Evolutionary conservation across 2,888 invertebrate species (phyloP).

Genomic region (Aquatica leii): DNA sequence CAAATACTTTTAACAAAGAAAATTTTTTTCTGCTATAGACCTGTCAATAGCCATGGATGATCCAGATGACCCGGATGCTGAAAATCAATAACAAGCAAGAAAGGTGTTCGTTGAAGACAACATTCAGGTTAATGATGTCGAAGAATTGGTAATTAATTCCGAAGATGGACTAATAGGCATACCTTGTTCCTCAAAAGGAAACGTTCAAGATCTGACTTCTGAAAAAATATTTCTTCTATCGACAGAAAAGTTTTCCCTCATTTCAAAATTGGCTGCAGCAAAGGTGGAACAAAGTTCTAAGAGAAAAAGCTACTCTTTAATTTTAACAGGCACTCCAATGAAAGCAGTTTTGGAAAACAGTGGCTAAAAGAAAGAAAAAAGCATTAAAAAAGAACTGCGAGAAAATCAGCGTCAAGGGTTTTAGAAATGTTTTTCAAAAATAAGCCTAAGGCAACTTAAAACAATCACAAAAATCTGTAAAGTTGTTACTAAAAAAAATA

Average conservation of each 20-base stretch:
- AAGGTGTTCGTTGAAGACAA: neutral
- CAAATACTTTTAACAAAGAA: neutral
- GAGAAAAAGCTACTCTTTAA: neutral
- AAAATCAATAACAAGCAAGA: neutral
- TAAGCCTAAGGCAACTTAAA: neutral
- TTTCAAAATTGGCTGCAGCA: neutral
- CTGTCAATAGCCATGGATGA: no score
- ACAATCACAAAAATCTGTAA: neutral
- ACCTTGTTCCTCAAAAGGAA: neutral
- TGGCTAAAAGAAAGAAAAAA: neutral
- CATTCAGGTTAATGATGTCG: no score
- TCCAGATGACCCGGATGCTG: no score
- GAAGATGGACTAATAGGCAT: neutral
- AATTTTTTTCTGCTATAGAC: neutral
- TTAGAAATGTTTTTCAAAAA: neutral
- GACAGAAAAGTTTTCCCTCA: neutral
- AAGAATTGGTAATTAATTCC: no score
- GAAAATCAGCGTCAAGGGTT: no score
- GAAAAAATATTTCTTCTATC: neutral
- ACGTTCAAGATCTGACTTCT: neutral
- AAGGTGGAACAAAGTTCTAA: neutral
- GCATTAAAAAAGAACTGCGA: neutral
- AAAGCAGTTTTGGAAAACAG: neutral
- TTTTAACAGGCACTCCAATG: neutral
- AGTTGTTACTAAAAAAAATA: neutral